Base-by-base conservation (phyloP, 2,797 vertebrate genomes). In the Manis javanica region DNA sequence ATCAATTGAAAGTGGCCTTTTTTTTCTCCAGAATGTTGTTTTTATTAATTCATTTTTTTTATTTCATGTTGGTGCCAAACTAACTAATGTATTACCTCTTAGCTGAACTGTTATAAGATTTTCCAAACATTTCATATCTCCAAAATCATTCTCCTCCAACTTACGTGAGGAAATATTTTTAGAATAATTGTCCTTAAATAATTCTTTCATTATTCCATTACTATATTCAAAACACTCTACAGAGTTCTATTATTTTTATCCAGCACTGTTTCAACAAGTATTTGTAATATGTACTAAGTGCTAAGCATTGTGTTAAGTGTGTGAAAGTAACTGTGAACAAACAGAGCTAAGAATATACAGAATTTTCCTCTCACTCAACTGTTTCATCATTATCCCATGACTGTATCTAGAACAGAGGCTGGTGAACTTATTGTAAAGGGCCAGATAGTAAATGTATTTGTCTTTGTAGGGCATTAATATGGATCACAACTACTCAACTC, bases 311-410 rank as follows among this genome's bases (percentile, higher is more conserved):
- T 82, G 4, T 11, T 87, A 59, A 39, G 23, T 92, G 34, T 92
- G 53, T 69, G 39, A 97, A 94, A 94, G 42, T 90, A 87, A 87
- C 24, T 68, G 39, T 86, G 69, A 95, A 51, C 55, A 87, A 94
- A 69, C 16, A 92, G 12, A 88, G 11, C 31, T 78, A 71, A 88
- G 2, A 11, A 74, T 90, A 26, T 55, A 86, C 2, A 69, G 16
- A 66, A 46, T 75, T 90, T 74, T 55, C 51, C 51, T 94, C 24
- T 69, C 19, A 66, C 15, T 72, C 26, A 53, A 18, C 9, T 66
- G n/a, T 64, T 15, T 61, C 15, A 68, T 81, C 10, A 51, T 57
- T 64, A 84, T 57, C 7, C 14, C 2, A 15, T 7, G 8, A 63
- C 55, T 57, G 26, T 69, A 1, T 68, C n/a, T 49, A 86, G 15